These are phyloP conservation scores for Bucorvus abyssinicus DNA, from an alignment of 2,797 vertebrate genomes.

Conservation along the genomic window DNA sequence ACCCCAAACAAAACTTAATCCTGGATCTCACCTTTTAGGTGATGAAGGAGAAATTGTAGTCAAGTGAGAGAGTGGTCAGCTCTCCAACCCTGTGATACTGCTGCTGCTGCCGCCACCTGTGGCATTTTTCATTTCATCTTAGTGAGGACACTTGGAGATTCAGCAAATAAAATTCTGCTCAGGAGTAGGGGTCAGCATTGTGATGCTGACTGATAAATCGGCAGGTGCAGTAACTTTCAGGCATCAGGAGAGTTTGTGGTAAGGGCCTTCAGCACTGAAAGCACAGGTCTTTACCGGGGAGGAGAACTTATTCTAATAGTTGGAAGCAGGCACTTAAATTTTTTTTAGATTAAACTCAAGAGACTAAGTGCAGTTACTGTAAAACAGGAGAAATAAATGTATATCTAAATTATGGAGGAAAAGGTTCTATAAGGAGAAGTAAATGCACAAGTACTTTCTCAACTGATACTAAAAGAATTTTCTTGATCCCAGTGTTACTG, in stretches of 20 bases:
- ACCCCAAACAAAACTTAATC: background rate
- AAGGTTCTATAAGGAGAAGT: background rate
- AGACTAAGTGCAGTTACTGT: background rate
- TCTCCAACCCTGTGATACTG: background rate
- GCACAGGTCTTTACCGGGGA: background rate
- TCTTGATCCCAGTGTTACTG: background rate
- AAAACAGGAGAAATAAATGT: background rate
- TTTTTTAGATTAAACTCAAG: background rate
- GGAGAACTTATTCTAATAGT: background rate
- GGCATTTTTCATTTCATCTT: background rate
- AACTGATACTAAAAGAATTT: background rate
- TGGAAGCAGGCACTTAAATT: background rate
- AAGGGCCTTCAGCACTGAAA: background rate
- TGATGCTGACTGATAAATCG: background rate
- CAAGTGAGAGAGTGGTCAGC: background rate
- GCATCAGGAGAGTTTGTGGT: background rate
- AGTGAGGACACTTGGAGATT: background rate
- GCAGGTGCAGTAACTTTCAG: background rate
- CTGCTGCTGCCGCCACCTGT: background rate
- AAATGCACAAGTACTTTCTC: background rate
- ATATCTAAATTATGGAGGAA: background rate
- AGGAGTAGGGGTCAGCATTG: background rate
- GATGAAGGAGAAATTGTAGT: background rate
- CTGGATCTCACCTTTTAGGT: background rate
- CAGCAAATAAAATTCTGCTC: background rate